These are phyloP conservation scores for Rosalia funebris DNA, from an alignment of 2,888 invertebrate genomes.

Conservation along the genomic window DNA sequence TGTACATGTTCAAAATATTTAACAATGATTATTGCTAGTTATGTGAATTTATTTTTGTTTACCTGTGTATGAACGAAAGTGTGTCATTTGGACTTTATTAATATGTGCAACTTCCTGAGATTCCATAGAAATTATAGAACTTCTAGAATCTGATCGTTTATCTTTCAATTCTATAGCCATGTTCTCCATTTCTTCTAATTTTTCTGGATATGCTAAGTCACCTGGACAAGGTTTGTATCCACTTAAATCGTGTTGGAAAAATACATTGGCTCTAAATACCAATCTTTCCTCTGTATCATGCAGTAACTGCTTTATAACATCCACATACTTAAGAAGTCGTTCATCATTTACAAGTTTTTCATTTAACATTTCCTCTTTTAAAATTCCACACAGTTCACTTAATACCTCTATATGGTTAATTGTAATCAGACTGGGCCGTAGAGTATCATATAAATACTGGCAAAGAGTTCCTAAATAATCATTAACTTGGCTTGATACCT, in stretches of 20 bases:
- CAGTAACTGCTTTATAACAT: conserved; percentile 81
- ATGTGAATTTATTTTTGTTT: too few species aligned
- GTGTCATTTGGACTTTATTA: conserved; percentile 62
- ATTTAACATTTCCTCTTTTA: conserved; percentile 90
- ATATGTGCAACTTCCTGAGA: conserved; percentile 79
- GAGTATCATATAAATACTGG: conserved; percentile 87
- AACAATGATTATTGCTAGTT: too few species aligned
- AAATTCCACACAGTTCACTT: conserved; percentile 94
- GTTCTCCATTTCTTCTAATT: conserved; percentile 95
- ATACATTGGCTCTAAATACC: conserved; percentile 94
- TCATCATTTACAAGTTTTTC: conserved; percentile 86
- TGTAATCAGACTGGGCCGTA: conserved; percentile 94
- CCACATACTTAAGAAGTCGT: conserved; percentile 80
- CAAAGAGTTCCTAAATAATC: conserved; percentile 75
- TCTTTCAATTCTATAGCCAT: conserved; percentile 58
- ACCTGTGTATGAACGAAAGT: conserved; percentile 65
- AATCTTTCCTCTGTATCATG: conserved; percentile 96
- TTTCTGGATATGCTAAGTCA: conserved; percentile 97
- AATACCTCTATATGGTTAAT: conserved; percentile 97
- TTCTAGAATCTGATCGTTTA: conserved; percentile 73
- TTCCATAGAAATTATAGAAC: conserved; percentile 75
- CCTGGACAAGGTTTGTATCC: conserved; percentile 90
- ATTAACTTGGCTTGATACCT: conserved; percentile 72
- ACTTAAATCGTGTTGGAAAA: conserved; percentile 90
- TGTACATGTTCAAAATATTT: too few species aligned